Base-by-base conservation (phyloP, 1,140 invertebrate species). In the Anthonomus grandis region DNA sequence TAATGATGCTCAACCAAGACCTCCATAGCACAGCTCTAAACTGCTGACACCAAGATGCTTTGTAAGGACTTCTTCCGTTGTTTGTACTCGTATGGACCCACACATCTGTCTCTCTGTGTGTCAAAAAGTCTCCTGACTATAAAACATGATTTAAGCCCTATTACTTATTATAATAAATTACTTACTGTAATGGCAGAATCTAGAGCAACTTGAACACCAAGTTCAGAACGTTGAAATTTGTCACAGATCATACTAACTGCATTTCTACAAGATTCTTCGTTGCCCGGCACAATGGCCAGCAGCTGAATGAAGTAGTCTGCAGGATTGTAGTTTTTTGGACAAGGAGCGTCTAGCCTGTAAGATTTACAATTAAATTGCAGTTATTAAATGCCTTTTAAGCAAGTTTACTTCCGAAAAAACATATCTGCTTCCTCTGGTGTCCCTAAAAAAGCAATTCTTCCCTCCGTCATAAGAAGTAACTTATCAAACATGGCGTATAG, bases 401-500 rank as follows among this genome's bases (percentile, higher is more conserved):
- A 31, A 31, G 2, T 37, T 82, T 76, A 95, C 91, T 83, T 80
- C 67, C 79, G 82, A 65, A 97, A 97, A 74, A 95, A 95, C 0
- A 82, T 74, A 4, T 84, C 82, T 0, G 92, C 91, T 64, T 90
- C 84, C 27, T 83, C 80, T 1, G 86, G 80, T 3, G 86, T 85
- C 13, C 96, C 95, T 51, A 96, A 79, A 72, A 91, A 98, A 0
- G 91, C 94, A 0, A 93, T 86, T 59, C 91, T 77, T 1, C 95
- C 96, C 71, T 97, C 93, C 0, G 94, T 90, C 84, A 98, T 86
- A 10, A 97, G 78, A 0, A 95, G 76, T 25, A 97, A 78, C 67
- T 88, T 90, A 70, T 97, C 91, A 73, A 98, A 98, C 75, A 97
- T 82, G 12, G 87, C 85, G 69, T 91, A 98, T 0, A 97, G 75